Evolutionary conservation across 2,113 vertebrate genomes (phyloP).

Genomic region (Oenanthe oenanthe): DNA sequence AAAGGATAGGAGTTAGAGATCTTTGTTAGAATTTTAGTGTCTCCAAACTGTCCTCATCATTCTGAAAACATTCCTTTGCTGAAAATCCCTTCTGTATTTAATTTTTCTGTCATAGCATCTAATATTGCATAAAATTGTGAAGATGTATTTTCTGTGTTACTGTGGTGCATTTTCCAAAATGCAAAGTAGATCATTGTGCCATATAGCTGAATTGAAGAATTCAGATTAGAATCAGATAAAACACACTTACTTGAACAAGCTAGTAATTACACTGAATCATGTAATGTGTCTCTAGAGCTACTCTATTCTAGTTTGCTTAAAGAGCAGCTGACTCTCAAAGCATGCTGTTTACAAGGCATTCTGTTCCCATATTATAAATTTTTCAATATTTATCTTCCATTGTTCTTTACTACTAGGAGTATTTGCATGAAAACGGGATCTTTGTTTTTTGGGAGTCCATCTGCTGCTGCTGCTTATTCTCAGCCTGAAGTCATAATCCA

Average conservation of each 20-base stretch:
- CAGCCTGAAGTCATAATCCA: slow-evolving; percentile 48
- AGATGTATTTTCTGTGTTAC: background rate
- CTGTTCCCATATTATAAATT: background rate
- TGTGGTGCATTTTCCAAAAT: background rate
- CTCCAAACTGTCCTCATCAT: background rate
- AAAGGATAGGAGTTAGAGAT: background rate
- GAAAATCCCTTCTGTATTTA: background rate
- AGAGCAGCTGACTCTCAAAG: slow-evolving; percentile 43
- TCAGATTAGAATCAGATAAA: slow-evolving; percentile 37
- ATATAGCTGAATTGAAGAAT: background rate
- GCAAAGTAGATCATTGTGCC: background rate
- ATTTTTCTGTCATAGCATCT: background rate
- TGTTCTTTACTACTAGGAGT: slow-evolving; percentile 38
- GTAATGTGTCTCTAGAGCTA: slow-evolving; percentile 15
- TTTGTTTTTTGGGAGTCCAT: slow-evolving; percentile 61
- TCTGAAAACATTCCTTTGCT: background rate
- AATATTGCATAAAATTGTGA: background rate
- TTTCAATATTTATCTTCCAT: slow-evolving; percentile 50
- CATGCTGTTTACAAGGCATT: slow-evolving; percentile 35
- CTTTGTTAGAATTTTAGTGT: background rate
- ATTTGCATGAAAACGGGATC: slow-evolving; percentile 58
- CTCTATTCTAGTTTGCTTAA: slow-evolving; percentile 27
- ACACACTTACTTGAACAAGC: slow-evolving; percentile 18
- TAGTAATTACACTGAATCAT: slow-evolving; percentile 48
- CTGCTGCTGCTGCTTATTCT: slow-evolving; percentile 66